Percentiles rank a stretch among this genome's conserved stretches.
Conservation (phyloP, 2,797 vertebrate species). For the Erethizon dorsatum region DNA sequence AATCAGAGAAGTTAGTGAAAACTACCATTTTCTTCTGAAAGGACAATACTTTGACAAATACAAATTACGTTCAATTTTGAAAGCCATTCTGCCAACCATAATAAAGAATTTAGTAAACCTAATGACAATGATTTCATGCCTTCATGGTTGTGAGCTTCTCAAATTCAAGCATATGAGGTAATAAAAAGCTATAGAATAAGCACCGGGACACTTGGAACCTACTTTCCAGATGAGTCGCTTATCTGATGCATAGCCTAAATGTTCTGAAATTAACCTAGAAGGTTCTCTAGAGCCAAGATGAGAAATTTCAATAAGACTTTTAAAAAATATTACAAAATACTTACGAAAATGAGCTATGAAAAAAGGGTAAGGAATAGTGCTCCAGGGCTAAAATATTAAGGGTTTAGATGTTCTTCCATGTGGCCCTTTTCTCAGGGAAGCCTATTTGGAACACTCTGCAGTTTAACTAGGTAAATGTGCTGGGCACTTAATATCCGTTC, state of each 20-base stretch:
- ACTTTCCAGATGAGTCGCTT: conserved; percentile 9
- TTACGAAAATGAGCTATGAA: not conserved
- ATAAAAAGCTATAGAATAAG: not conserved
- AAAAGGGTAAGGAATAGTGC: not conserved
- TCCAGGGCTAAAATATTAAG: not conserved
- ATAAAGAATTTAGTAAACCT: conserved; percentile 19
- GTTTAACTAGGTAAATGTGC: not conserved
- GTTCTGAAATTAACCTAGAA: not conserved
- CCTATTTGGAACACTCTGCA: not conserved
- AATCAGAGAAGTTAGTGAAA: conserved; percentile 50
- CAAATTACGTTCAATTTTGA: not conserved
- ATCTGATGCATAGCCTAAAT: not conserved
- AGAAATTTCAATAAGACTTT: conserved; percentile 18
- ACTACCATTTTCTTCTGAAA: conserved; percentile 61
- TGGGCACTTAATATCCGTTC: not conserved
- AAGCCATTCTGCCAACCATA: not conserved
- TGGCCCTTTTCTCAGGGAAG: not conserved
- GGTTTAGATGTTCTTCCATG: not conserved
- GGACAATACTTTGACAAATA: conserved; percentile 42
- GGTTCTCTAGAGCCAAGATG: not conserved
- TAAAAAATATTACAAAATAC: not conserved
- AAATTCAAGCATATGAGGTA: not conserved
- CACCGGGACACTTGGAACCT: not conserved
- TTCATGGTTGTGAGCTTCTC: conserved; percentile 15
- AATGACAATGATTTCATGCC: conserved; percentile 14